Evolutionary conservation across 2,888 invertebrate genomes (phyloP), one percentile per base, ranked within the genome.

Genomic region (Catocala sponsa): DNA sequence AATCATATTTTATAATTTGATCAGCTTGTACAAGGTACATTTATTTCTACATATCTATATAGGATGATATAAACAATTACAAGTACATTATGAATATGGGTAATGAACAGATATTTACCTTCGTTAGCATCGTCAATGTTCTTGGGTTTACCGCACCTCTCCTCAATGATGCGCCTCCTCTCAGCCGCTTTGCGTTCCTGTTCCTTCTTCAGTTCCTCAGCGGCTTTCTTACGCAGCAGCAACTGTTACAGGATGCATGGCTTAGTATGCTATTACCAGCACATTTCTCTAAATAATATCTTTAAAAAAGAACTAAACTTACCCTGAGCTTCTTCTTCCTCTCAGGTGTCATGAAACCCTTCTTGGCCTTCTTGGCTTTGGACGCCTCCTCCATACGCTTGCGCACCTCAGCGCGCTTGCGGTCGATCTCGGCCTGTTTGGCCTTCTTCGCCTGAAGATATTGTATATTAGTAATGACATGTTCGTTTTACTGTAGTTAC

Each of bases 321-420:
- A 99, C 99, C 97, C 99, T 97, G 90, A 99, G 98, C 95, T 99
- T 99, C 98, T 99, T 99, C 98, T 99, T 99, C 95, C 99, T 98
- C 95, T 99, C 99, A 72, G 99, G 99, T 88, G 99, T 99, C 98
- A 99, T 99, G 97, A 99, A 99, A 96, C 99, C 99, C 96, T 99
- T 99, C 97, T 99, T 99, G 92, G 98, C 98, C 96, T 99, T 99
- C 96, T 99, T 99, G 91, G 98, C 98, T 93, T 98, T 98, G 94
- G 99, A 98, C 95, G 99, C 98, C 95, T 99, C 99, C 95, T 99
- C 99, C 96, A 99, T 98, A 91, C 99, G 98, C 96, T 98, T 98
- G 95, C 99, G 97, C 95, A 99, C 99, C 95, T 99, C 99, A 91
- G 99, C 99, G 95, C 99, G 98, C 96, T 99, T 99, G 96, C 98